Conservation (phyloP, 2,797 vertebrate species). For the Fistularia commersonii region DNA sequence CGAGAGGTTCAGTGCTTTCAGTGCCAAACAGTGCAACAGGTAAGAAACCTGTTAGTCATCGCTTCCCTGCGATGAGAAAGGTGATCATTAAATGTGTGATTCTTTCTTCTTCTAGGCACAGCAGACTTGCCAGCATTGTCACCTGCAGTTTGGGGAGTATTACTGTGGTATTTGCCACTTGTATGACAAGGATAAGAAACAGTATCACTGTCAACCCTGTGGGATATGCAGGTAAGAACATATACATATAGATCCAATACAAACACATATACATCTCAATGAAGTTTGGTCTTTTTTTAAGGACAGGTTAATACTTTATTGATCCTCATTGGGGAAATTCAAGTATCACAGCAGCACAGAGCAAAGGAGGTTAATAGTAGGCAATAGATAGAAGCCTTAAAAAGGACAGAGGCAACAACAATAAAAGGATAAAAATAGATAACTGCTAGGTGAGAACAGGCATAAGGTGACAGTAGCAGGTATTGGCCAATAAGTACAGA, state of each 20-base stretch:
- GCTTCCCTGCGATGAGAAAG: neutral
- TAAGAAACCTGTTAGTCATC: constrained; percentile 37
- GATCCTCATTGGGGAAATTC: too few species aligned
- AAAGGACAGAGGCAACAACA: too few species aligned
- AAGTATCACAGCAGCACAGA: too few species aligned
- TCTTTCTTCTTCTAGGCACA: constrained; percentile 68
- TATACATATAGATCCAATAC: neutral
- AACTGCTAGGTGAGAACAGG: too few species aligned
- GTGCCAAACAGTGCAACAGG: constrained; percentile 83
- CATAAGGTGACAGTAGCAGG: too few species aligned
- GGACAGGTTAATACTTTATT: too few species aligned
- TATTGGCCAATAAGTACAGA: too few species aligned
- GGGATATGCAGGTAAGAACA: constrained; percentile 90
- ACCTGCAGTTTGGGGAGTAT: constrained; percentile 87
- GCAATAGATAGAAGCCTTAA: too few species aligned
- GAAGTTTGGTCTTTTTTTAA: too few species aligned
- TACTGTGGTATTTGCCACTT: constrained; percentile 91
- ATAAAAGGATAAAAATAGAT: too few species aligned
- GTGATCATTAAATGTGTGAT: too few species aligned
- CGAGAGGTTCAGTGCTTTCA: constrained; percentile 82
- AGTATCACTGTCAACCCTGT: constrained; percentile 90
- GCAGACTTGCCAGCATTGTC: constrained; percentile 83
- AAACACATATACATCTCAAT: neutral
- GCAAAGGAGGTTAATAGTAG: too few species aligned
- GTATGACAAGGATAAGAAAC: constrained; percentile 91